These are phyloP conservation scores for Phylloscopus collybita DNA, from an alignment of 2,797 vertebrate genomes.

Conservation along the genomic window DNA sequence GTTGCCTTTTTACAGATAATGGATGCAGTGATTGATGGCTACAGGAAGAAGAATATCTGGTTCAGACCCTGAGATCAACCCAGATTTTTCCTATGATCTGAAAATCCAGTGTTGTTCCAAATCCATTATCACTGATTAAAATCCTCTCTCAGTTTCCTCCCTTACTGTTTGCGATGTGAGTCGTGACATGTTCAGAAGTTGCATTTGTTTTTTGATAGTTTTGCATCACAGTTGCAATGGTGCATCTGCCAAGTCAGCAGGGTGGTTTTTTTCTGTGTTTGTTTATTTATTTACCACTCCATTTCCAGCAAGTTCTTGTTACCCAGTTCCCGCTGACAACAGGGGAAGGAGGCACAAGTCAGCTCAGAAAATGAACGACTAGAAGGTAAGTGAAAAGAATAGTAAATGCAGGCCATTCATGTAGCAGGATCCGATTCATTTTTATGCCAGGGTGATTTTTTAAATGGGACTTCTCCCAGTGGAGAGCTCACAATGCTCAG, in stretches of 20 bases:
- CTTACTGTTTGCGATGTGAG: background rate
- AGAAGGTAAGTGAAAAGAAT: slow-evolving; percentile 30
- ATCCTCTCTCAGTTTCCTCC: background rate
- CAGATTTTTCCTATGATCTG: background rate
- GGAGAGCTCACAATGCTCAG: background rate
- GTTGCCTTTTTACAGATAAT: background rate
- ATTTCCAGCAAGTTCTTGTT: background rate
- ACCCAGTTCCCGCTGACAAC: background rate
- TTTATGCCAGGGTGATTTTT: slow-evolving; percentile 22
- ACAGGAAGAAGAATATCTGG: background rate
- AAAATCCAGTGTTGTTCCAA: background rate
- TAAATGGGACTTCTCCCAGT: slow-evolving; percentile 39
- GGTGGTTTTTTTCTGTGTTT: background rate
- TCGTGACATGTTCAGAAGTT: background rate
- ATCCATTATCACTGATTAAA: background rate
- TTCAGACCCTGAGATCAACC: background rate
- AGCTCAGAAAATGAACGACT: slow-evolving; percentile 6
- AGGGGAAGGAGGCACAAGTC: background rate
- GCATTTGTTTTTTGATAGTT: background rate
- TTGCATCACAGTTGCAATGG: background rate
- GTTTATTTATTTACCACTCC: background rate
- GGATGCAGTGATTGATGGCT: background rate
- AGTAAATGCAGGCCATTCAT: slow-evolving; percentile 48
- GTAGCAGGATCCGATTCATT: slow-evolving; percentile 32
- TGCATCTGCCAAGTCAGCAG: background rate